Conservation (phyloP, 2,888 invertebrate species). For the Alviniconcha strummeri region DNA sequence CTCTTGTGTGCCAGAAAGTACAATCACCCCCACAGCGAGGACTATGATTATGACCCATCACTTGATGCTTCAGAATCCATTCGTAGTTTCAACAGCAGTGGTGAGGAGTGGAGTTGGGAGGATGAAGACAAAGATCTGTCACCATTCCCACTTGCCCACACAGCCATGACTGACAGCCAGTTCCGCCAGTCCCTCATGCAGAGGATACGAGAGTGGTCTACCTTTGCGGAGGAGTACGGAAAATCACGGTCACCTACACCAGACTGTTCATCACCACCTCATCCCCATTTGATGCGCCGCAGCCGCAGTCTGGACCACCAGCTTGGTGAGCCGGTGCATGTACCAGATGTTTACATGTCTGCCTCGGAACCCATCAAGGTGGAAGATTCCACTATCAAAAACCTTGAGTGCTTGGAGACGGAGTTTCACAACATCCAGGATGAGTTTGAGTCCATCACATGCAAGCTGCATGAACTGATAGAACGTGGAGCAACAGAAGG, state of each 20-base stretch:
- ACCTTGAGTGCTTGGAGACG: conserved; percentile 54
- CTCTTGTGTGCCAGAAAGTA: conserved; percentile 24
- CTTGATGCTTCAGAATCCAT: conserved; percentile 45
- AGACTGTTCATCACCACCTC: conserved; percentile 41
- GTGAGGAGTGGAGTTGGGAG: conserved; percentile 44
- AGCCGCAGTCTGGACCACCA: conserved; percentile 52
- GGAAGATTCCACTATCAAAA: conserved; percentile 47
- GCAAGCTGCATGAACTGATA: conserved; percentile 57
- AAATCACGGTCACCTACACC: conserved; percentile 53
- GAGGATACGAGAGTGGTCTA: conserved; percentile 57
- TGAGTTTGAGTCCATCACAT: conserved; percentile 60
- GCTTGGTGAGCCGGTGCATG: conserved; percentile 47
- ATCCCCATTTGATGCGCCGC: conserved; percentile 40
- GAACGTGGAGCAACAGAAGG: conserved; percentile 34
- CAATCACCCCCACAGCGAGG: conserved; percentile 28
- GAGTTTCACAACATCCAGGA: conserved; percentile 62
- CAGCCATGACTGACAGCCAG: conserved; percentile 50
- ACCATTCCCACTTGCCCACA: conserved; percentile 43
- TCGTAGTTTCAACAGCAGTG: conserved; percentile 45
- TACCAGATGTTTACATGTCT: conserved; percentile 52
- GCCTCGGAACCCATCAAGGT: conserved; percentile 44
- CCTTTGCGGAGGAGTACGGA: conserved; percentile 45
- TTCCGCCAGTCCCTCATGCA: conserved; percentile 55
- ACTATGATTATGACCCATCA: conserved; percentile 38
- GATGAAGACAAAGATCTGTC: conserved; percentile 51